A percentile compares a stretch with the other conserved stretches of the same genome.
These are phyloP conservation scores for Cotesia glomerata DNA, from an alignment of 1,140 invertebrate genomes.

Conservation along the genomic window DNA sequence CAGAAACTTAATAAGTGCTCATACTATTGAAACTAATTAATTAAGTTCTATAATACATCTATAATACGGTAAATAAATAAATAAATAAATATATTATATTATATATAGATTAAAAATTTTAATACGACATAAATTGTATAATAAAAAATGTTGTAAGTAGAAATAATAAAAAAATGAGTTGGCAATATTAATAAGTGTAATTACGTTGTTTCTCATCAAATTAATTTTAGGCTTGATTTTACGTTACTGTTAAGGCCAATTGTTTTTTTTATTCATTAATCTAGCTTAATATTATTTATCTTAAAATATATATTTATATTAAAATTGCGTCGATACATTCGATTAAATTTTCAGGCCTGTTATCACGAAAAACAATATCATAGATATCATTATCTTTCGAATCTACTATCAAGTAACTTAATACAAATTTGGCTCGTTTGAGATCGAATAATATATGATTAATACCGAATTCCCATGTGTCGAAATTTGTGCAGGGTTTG, in stretches of 20 bases:
- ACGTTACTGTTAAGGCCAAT: not conserved
- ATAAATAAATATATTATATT: not conserved
- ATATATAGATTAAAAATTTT: slow-evolving; percentile 9
- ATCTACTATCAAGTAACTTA: slow-evolving; percentile 52
- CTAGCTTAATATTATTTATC: not conserved
- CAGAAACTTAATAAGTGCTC: not conserved
- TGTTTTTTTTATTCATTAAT: not conserved
- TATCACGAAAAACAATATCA: slow-evolving; percentile 40
- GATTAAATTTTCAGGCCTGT: slow-evolving; percentile 40
- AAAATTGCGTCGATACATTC: slow-evolving; percentile 38
- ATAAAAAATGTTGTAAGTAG: slow-evolving; percentile 24
- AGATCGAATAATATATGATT: slow-evolving; percentile 62
- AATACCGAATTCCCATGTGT: slow-evolving; percentile 49
- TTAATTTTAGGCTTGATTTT: not conserved
- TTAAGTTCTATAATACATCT: not conserved
- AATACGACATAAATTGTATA: slow-evolving; percentile 28
- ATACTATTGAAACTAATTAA: not conserved
- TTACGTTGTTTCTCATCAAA: not conserved
- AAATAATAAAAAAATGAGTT: slow-evolving; percentile 9
- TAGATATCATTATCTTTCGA: slow-evolving; percentile 46
- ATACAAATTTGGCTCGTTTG: slow-evolving; percentile 45
- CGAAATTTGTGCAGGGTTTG: slow-evolving; percentile 43
- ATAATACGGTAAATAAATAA: not conserved
- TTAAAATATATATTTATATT: not conserved
- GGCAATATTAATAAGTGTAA: slow-evolving; percentile 18